These are phyloP conservation scores for Heliconius sara DNA, from an alignment of 2,888 invertebrate species.

Conservation along the genomic window DNA sequence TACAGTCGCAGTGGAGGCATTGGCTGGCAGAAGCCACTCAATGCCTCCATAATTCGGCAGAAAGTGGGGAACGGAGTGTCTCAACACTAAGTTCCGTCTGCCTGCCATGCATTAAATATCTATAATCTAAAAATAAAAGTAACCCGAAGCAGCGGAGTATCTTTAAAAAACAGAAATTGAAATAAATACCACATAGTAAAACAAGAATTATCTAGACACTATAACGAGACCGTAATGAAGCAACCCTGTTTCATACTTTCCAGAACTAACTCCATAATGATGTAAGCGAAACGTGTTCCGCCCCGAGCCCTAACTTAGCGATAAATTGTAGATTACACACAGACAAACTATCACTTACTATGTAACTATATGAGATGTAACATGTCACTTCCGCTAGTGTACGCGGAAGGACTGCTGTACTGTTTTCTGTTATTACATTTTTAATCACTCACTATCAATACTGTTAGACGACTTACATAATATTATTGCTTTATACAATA, in stretches of 20 bases:
- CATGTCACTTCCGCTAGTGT: slow-evolving; percentile 27
- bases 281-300: slow-evolving; percentile 38
- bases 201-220: background rate
- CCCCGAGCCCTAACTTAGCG: slow-evolving; percentile 37
- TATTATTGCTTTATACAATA: background rate
- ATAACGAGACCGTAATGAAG: slow-evolving; percentile 23
- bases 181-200: background rate
- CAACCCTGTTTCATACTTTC: slow-evolving; percentile 41
- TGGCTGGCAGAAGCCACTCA: too few relatives aligned
- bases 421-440: slow-evolving; percentile 7
- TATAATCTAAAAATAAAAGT: too few relatives aligned
- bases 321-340: slow-evolving; percentile 40
- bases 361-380: slow-evolving; percentile 33
- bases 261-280: slow-evolving; percentile 27
- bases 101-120: too few relatives aligned
- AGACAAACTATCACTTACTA: slow-evolving; percentile 32
- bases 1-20: too few relatives aligned
- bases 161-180: too few relatives aligned
- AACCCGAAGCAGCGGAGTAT: too few relatives aligned
- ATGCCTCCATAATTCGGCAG: too few relatives aligned
- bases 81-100: too few relatives aligned
- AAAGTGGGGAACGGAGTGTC: too few relatives aligned
- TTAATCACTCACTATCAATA: background rate
- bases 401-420: slow-evolving; percentile 6
- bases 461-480: background rate